phyloP scores from a whole-genome alignment of 2,113 vertebrate species.

The Embiotoca jacksoni region DNA sequence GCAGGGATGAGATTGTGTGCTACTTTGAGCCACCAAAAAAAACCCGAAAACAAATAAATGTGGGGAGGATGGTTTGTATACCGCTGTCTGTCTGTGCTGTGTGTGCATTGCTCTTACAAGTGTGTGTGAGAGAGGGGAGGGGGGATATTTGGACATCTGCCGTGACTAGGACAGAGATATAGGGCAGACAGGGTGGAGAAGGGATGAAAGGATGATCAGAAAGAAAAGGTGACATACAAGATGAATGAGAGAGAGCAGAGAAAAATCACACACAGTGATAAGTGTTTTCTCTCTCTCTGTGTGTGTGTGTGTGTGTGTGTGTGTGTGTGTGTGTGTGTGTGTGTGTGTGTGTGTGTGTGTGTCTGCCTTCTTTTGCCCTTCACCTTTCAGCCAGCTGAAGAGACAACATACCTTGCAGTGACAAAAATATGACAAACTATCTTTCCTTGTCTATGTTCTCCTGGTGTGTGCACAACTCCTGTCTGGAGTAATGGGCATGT shows the following conservation, averaged over 20 bases:
- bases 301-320: too few species aligned
- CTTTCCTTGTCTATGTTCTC: slow-evolving; percentile 16
- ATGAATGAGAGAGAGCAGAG: background rate
- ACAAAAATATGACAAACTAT: slow-evolving; percentile 28
- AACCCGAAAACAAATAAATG: slow-evolving; percentile 44
- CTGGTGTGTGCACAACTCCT: slow-evolving; percentile 14
- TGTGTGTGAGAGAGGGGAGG: too few species aligned
- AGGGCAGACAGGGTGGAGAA: background rate
- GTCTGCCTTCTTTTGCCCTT: background rate
- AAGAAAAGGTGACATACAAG: slow-evolving; percentile 9
- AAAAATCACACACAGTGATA: slow-evolving; percentile 1
- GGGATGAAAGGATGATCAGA: slow-evolving; percentile 13
- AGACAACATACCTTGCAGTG: slow-evolving; percentile 5
- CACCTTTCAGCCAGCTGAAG: slow-evolving; percentile 9
- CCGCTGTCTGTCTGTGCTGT: background rate
- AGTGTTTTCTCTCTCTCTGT: background rate
- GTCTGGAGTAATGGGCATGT: slow-evolving; percentile 11
- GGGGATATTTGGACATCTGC: slow-evolving; percentile 11
- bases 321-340: too few species aligned
- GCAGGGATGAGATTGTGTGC: slow-evolving; percentile 8
- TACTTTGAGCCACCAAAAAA: slow-evolving; percentile 1
- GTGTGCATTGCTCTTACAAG: too few species aligned
- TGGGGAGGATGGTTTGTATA: slow-evolving; percentile 8
- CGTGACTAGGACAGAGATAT: background rate
- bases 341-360: too few species aligned